Evolutionary conservation across 2,797 vertebrate genomes (phyloP).

Genomic region (Scolopax rusticola): DNA sequence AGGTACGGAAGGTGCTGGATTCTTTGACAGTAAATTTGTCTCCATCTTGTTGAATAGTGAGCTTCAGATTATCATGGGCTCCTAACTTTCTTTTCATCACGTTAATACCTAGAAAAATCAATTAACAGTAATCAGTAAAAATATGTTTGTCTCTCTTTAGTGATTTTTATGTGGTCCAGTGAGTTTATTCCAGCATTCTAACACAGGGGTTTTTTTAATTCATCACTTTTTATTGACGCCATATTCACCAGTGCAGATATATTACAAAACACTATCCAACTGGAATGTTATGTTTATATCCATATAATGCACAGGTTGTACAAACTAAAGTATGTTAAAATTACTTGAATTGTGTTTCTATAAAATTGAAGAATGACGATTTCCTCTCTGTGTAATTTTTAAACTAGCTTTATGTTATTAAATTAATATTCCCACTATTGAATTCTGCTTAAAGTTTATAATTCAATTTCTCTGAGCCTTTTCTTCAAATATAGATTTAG

Average conservation of each 20-base stretch:
- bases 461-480: neutral
- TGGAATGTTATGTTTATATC: neutral
- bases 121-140: neutral
- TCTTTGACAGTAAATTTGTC: conserved; percentile 90
- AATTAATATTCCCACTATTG: neutral
- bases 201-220: neutral
- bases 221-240: neutral
- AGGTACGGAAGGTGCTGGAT: conserved; percentile 87
- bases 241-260: neutral
- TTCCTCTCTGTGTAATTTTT: neutral
- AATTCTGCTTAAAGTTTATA: neutral
- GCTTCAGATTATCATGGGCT: conserved; percentile 90
- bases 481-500: neutral
- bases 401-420: neutral
- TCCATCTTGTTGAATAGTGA: conserved; percentile 88
- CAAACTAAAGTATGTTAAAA: neutral
- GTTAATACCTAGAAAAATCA: conserved; percentile 83
- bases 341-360: neutral
- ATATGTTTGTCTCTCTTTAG: neutral
- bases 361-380: neutral
- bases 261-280: neutral
- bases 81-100: conserved; percentile 93
- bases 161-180: neutral
- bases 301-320: neutral
- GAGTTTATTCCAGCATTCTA: neutral